Base-by-base conservation (phyloP, 2,888 invertebrate species). In the Ectemnius cavifrons region DNA sequence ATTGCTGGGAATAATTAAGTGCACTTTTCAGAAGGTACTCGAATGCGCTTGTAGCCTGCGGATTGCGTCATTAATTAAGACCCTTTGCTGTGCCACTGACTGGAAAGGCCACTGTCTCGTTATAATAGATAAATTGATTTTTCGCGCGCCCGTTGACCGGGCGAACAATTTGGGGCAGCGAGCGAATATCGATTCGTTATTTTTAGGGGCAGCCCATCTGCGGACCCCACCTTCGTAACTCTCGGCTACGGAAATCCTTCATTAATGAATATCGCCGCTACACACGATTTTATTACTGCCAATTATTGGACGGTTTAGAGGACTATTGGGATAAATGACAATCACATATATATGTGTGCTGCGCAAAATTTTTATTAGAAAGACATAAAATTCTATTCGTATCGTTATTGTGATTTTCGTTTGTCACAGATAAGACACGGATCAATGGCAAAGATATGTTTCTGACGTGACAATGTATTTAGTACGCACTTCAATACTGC, bases 161-260 rank as follows among this genome's bases (percentile, higher is more conserved):
- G 75, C 80, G 80, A 82, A 82, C 81, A 77, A 84, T 84, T 83
- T 80, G 84, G 83, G 79, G 80, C 86, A 88, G 83, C 78, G 74
- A 81, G 80, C 83, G 67, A 80, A 86, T 88, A 88, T 88, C 86
- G 88, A 88, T 88, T 87, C 83, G 85, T 88, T 88, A 87, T 88
- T 88, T 88, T 87, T 88, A 87, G 87, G 87, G 87, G 82, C 83
- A 85, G 84, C 77, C 80, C 78, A 82, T 84, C 83, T 77, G 66
- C 72, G 82, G 75, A 84, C 83, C 81, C 87, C 85, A 79, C 79
- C 81, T 82, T 77, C 63, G 67, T 63, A 58, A 66, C 79, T 75
- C 78, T 76, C 75, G 68, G 71, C 75, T 79, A 80, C 78, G 76
- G 84, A 85, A 85, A 85, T 84, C 84, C 81, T 66, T 69, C 68